These are phyloP conservation scores for Drosophila setifemur DNA, from an alignment of 1,140 invertebrate genomes.

Conservation along the genomic window DNA sequence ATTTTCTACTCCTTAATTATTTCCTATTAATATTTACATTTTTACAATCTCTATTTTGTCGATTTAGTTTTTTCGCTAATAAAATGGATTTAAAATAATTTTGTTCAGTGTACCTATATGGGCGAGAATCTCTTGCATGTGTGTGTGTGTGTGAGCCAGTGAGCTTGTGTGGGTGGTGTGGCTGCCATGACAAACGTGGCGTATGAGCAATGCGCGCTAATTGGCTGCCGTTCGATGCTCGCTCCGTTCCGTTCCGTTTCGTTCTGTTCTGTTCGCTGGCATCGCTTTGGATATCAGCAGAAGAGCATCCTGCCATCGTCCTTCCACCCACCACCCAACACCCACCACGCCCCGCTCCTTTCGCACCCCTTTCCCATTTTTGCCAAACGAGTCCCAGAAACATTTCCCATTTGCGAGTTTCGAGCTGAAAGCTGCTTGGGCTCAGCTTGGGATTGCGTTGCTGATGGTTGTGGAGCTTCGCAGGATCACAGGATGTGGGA, in stretches of 20 bases:
- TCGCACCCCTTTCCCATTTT: background rate
- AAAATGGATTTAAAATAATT: background rate
- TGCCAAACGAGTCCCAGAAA: constrained; percentile 19
- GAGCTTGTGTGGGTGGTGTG: constrained; percentile 20
- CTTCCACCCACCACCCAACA: background rate
- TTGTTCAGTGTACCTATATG: background rate
- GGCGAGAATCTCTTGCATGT: background rate
- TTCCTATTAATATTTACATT: too few species aligned
- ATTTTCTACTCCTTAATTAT: too few species aligned
- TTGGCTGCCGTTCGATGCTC: constrained; percentile 68
- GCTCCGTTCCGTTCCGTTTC: constrained; percentile 39
- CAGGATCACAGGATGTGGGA: background rate
- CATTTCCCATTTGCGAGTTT: constrained; percentile 38
- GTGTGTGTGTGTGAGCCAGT: background rate
- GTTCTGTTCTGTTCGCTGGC: constrained; percentile 32
- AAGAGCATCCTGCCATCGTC: constrained; percentile 15
- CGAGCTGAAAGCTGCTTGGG: constrained; percentile 49
- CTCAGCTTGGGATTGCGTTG: constrained; percentile 34
- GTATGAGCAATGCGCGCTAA: constrained; percentile 80
- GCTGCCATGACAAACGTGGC: constrained; percentile 76
- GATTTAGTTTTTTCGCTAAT: too few species aligned
- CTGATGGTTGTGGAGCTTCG: constrained; percentile 16
- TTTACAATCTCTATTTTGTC: too few species aligned
- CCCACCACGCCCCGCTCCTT: background rate
- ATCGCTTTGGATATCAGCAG: constrained; percentile 33